Conservation (phyloP, 2,113 vertebrate genomes). For the Arenaria interpres region DNA sequence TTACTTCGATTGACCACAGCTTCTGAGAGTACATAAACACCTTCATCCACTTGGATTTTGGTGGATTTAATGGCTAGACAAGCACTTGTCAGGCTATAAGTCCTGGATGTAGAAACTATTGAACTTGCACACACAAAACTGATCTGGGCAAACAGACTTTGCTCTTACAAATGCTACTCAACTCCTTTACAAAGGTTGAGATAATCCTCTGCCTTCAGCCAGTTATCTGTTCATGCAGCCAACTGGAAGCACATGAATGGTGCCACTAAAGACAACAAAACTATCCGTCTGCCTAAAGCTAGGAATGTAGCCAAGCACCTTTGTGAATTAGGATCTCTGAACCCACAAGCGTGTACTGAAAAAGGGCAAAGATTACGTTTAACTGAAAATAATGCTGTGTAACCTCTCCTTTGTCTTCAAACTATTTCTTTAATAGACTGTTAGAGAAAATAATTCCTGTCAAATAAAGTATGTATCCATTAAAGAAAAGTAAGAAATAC, state of each 20-base stretch:
- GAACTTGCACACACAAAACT: not conserved
- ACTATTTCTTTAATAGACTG: not conserved
- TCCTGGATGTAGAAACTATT: not conserved
- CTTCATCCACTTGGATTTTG: not conserved
- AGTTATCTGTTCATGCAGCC: not conserved
- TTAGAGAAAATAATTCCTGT: not conserved
- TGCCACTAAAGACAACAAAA: not conserved
- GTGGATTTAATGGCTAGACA: not conserved
- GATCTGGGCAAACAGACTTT: not conserved
- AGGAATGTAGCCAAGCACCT: not conserved
- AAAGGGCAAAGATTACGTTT: not conserved
- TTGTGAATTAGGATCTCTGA: slow-evolving; percentile 3
- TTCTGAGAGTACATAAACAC: not conserved
- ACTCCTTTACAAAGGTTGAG: not conserved
- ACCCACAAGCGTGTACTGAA: not conserved
- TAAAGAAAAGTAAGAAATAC: not conserved
- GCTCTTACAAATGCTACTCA: not conserved
- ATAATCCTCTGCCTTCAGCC: not conserved
- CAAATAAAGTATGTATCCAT: not conserved
- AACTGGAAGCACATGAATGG: not conserved
- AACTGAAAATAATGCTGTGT: not conserved
- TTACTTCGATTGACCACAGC: not conserved
- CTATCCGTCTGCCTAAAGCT: not conserved
- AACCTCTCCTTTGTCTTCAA: not conserved
- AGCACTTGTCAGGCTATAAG: not conserved